These are phyloP conservation scores for Cephalophus harveyi DNA, from an alignment of 2,113 vertebrate genomes.

Conservation along the genomic window DNA sequence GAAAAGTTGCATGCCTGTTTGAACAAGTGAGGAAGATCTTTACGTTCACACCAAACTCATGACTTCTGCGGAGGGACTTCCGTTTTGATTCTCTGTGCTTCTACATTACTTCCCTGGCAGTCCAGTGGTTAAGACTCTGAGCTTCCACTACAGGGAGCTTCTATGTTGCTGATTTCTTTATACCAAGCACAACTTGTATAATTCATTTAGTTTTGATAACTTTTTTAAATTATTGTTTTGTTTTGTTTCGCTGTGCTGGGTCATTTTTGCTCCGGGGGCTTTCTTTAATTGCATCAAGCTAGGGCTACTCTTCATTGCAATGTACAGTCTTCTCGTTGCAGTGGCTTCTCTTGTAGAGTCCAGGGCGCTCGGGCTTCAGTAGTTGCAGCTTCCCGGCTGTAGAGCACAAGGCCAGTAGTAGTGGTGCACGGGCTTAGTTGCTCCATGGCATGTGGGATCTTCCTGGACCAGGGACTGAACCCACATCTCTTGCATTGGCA, in stretches of 20 bases:
- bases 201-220: background rate
- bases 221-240: background rate
- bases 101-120: background rate
- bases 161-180: background rate
- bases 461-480: background rate
- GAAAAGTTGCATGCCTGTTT: background rate
- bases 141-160: background rate
- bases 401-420: background rate
- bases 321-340: background rate
- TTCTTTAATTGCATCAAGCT: background rate
- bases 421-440: accelerated
- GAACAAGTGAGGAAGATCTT: background rate
- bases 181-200: background rate
- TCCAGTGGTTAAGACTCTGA: background rate
- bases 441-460: background rate
- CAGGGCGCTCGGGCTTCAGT: background rate
- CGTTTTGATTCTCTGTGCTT: background rate
- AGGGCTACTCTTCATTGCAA: background rate
- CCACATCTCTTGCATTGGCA: background rate
- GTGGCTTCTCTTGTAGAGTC: background rate
- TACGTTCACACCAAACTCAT: background rate
- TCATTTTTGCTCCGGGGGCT: background rate
- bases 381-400: background rate
- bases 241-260: background rate
- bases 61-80: background rate